These are phyloP conservation scores for Ceyx margarethae DNA, from an alignment of 2,113 vertebrate species.

Conservation along the genomic window DNA sequence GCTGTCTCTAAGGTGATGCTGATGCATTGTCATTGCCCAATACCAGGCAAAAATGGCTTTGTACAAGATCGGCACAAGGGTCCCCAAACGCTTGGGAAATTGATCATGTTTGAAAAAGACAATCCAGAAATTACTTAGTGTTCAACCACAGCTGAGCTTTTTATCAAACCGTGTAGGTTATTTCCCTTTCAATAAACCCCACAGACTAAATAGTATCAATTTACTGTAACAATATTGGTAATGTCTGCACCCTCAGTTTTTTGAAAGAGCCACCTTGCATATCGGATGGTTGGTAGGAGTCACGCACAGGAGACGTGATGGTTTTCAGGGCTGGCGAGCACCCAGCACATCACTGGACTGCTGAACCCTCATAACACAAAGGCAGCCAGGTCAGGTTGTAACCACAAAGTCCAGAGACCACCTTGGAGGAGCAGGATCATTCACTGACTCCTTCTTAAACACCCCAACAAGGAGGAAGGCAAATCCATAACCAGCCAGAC, in stretches of 20 bases:
- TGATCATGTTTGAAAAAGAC: neutral
- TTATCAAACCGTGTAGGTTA: neutral
- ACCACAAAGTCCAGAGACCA: neutral
- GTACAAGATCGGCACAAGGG: neutral
- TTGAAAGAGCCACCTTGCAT: neutral
- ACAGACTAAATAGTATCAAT: neutral
- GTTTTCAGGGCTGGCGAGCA: neutral
- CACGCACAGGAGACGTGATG: neutral
- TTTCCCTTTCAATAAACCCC: neutral
- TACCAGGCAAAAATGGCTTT: neutral
- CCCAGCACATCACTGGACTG: neutral
- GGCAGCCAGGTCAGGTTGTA: neutral
- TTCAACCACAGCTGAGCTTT: neutral
- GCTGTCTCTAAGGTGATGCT: neutral
- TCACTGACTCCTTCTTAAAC: neutral
- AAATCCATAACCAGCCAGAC: neutral
- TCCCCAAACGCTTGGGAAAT: neutral
- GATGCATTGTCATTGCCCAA: neutral
- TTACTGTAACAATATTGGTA: neutral
- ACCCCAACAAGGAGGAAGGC: neutral
- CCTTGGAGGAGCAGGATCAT: neutral
- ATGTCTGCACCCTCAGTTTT: neutral
- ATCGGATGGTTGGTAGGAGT: neutral
- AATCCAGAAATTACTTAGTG: neutral
- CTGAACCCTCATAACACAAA: rapidly evolving